These are phyloP conservation scores for Gonioctena quinquepunctata DNA, from an alignment of 1,140 invertebrate genomes.

Conservation along the genomic window DNA sequence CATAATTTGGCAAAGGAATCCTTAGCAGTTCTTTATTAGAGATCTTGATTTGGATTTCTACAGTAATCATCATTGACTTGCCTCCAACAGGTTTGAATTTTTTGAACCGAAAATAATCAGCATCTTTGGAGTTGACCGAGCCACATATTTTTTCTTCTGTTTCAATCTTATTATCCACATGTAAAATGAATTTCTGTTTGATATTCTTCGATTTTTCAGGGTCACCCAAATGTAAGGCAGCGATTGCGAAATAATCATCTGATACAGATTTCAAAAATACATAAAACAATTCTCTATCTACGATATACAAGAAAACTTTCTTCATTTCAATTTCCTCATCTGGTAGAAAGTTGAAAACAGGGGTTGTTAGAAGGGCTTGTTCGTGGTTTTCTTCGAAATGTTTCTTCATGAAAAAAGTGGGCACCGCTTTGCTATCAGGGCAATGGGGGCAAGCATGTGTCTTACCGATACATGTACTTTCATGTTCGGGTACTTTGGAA, in stretches of 20 bases:
- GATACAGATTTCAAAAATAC: not conserved
- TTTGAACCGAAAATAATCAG: not conserved
- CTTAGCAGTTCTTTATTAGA: not conserved
- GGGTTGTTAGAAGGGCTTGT: not conserved
- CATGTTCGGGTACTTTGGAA: not conserved
- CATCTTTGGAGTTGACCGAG: too few relatives aligned
- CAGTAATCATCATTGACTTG: not conserved
- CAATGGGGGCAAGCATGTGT: not conserved
- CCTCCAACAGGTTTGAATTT: not conserved
- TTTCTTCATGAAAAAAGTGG: not conserved
- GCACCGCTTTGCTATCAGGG: not conserved
- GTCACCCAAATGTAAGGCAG: not conserved
- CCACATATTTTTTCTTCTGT: not conserved
- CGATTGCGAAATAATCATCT: not conserved
- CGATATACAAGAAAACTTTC: not conserved
- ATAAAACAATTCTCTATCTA: not conserved
- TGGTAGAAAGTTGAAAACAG: not conserved
- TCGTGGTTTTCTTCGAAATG: not conserved
- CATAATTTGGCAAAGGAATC: too few relatives aligned
- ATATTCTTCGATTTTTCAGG: not conserved
- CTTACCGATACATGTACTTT: not conserved
- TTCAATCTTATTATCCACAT: not conserved
- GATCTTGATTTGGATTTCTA: not conserved
- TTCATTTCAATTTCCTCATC: not conserved
- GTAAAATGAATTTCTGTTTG: not conserved